Evolutionary conservation across 64 coral and sea anemone genomes (phyloP).

Genomic region (Pachyseris speciosa): DNA sequence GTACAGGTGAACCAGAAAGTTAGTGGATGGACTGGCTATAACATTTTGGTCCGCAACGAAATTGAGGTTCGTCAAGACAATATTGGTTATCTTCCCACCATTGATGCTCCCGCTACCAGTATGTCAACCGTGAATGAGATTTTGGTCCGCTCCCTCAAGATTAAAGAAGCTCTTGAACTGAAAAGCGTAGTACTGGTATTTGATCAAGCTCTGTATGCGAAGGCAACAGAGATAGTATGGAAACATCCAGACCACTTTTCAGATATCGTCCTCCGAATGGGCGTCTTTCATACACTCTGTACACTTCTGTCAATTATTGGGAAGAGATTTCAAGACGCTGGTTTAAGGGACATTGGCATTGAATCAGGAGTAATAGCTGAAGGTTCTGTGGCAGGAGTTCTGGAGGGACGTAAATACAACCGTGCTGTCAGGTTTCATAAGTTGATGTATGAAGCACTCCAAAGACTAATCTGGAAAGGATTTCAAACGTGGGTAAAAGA

Average conservation of each 20-base stretch:
- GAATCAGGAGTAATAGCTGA: slow-evolving; percentile 66
- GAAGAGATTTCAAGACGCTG: slow-evolving; percentile 74
- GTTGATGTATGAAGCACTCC: slow-evolving; percentile 64
- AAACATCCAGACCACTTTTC: neutral
- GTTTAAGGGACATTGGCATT: slow-evolving; percentile 46
- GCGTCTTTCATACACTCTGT: neutral
- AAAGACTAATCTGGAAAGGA: slow-evolving; percentile 49
- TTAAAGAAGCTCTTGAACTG: neutral
- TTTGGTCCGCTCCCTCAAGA: neutral
- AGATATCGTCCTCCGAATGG: neutral
- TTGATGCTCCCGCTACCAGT: neutral
- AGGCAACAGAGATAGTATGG: neutral
- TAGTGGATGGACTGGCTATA: neutral
- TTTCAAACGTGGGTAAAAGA: slow-evolving; percentile 53
- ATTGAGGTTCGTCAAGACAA: neutral
- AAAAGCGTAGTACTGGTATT: neutral
- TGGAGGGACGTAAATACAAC: slow-evolving; percentile 63
- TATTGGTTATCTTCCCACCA: neutral
- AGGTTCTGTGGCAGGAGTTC: slow-evolving; percentile 59
- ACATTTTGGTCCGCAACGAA: neutral
- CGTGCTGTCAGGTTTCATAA: slow-evolving; percentile 64
- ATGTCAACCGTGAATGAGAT: neutral
- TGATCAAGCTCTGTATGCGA: neutral
- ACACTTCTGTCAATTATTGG: slow-evolving; percentile 67
- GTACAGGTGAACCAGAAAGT: neutral